Percentiles rank a stretch among this genome's conserved stretches.
Conservation (phyloP, 2,888 invertebrate species). For the Eustalomyia histrio region DNA sequence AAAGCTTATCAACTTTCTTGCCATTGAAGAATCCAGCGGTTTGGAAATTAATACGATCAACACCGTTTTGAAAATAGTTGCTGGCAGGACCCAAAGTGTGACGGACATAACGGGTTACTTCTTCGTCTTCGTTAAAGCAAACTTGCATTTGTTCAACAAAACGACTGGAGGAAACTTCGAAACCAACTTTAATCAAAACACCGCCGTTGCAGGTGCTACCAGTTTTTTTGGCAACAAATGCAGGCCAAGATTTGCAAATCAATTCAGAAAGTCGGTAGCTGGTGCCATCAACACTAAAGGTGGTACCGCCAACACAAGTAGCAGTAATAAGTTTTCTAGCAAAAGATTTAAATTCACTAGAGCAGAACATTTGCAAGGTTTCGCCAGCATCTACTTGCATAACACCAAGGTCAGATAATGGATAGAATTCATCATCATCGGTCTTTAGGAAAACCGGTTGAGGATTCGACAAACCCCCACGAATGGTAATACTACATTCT, state of each 20-base stretch:
- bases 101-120: slow-evolving; percentile 78
- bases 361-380: slow-evolving; percentile 75
- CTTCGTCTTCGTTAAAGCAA: slow-evolving; percentile 78
- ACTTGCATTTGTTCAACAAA: slow-evolving; percentile 78
- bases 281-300: slow-evolving; percentile 72
- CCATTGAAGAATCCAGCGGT: slow-evolving; percentile 75
- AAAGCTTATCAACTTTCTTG: slow-evolving; percentile 77
- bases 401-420: slow-evolving; percentile 71
- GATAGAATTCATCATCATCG: slow-evolving; percentile 73
- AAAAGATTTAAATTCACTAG: slow-evolving; percentile 70
- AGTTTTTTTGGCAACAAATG: slow-evolving; percentile 73
- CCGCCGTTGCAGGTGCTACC: slow-evolving; percentile 74
- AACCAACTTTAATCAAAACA: slow-evolving; percentile 78
- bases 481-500: slow-evolving; percentile 72
- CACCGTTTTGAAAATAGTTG: slow-evolving; percentile 78
- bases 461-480: slow-evolving; percentile 78
- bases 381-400: slow-evolving; percentile 71
- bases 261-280: slow-evolving; percentile 74
- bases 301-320: slow-evolving; percentile 73
- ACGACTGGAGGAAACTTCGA: slow-evolving; percentile 71
- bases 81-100: slow-evolving; percentile 78
- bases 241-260: slow-evolving; percentile 75
- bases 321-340: slow-evolving; percentile 71
- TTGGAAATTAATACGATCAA: slow-evolving; percentile 77
- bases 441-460: slow-evolving; percentile 82